Conservation (phyloP, 2,797 vertebrate genomes). For the Enteromius treurensis region DNA sequence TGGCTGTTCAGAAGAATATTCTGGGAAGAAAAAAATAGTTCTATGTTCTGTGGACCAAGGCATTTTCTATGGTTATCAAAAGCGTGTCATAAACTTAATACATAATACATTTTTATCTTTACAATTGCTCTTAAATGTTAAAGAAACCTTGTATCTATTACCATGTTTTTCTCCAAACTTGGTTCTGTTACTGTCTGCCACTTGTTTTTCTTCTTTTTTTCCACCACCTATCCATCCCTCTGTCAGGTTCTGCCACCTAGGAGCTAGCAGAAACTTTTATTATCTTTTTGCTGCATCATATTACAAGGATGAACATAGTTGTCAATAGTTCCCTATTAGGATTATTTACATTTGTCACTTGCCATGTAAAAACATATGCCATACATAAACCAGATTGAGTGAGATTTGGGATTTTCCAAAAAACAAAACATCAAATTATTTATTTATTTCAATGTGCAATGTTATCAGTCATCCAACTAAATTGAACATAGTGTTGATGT, state of each 20-base stretch:
- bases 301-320: not conserved
- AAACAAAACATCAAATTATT: not conserved
- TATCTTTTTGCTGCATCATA: constrained; percentile 1
- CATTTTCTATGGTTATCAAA: not conserved
- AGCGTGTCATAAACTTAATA: not conserved
- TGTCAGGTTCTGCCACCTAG: constrained; percentile 47
- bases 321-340: not conserved
- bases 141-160: not conserved
- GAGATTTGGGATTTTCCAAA: not conserved
- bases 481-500: not conserved
- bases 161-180: constrained; percentile 32
- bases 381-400: not conserved
- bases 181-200: constrained; percentile 33
- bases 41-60: not conserved
- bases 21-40: not conserved
- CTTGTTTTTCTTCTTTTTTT: constrained; percentile 9
- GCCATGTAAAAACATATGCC: not conserved
- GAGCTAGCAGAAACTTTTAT: not conserved
- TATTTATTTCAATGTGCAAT: not conserved
- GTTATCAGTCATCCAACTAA: not conserved
- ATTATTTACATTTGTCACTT: not conserved
- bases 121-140: not conserved
- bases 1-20: not conserved
- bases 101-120: not conserved
- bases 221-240: constrained; percentile 6